Conservation (phyloP, 1,140 invertebrate species). For the Drosophila baimaii region DNA sequence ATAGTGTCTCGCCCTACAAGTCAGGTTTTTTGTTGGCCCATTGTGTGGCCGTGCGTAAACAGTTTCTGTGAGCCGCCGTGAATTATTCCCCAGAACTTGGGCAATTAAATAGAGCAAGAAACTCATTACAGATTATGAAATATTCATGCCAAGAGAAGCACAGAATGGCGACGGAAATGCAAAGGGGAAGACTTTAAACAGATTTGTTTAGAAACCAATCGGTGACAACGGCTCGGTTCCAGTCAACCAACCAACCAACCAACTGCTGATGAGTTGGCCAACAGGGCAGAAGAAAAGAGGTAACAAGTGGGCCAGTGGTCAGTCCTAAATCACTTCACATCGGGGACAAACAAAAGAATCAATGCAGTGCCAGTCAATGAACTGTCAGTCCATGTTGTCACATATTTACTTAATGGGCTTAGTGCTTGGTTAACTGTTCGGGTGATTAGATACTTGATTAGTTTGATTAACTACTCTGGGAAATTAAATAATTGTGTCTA, state of each 20-base stretch:
- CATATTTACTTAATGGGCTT: background rate
- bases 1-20: constrained; percentile 10
- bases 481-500: background rate
- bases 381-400: constrained; percentile 1
- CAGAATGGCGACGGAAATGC: background rate
- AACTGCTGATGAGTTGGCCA: constrained; percentile 46
- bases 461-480: background rate
- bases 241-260: constrained; percentile 31
- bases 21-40: constrained; percentile 26
- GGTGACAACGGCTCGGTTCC: constrained; percentile 32
- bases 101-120: constrained; percentile 73
- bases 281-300: constrained; percentile 15
- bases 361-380: constrained; percentile 33
- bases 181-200: constrained; percentile 36
- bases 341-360: constrained; percentile 41
- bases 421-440: background rate
- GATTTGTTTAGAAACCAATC: constrained; percentile 52
- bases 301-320: constrained; percentile 22
- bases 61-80: constrained; percentile 50
- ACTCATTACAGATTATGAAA: constrained; percentile 80
- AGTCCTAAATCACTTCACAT: constrained; percentile 59
- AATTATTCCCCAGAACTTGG: constrained; percentile 61
- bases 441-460: background rate
- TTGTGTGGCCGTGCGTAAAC: constrained; percentile 43
- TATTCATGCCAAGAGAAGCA: constrained; percentile 18